Evolutionary conservation across 2,888 invertebrate species (phyloP).

Genomic region (Heliconius aoede): DNA sequence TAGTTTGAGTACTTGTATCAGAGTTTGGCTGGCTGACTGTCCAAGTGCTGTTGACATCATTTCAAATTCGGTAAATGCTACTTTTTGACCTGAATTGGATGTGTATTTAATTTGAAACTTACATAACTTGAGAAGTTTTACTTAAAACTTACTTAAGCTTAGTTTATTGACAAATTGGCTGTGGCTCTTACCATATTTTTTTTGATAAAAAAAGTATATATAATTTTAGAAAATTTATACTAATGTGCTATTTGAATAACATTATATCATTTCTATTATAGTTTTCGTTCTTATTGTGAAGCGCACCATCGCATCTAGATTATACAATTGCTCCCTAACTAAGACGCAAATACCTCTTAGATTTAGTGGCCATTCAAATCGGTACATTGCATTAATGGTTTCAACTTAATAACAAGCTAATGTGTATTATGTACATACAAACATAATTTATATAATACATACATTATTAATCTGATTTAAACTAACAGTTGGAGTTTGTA

Average conservation of each 20-base stretch:
- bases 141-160: not conserved
- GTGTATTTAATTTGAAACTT: not conserved
- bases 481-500: not conserved
- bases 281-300: constrained; percentile 22
- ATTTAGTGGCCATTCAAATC: constrained; percentile 44
- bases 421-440: constrained; percentile 14
- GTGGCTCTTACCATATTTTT: no score
- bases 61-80: constrained; percentile 4
- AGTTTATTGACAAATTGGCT: no score
- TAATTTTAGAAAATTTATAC: no score
- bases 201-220: no score
- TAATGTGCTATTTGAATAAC: not conserved
- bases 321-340: constrained; percentile 44
- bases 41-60: constrained; percentile 16
- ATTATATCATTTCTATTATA: constrained; percentile 11
- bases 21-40: constrained; percentile 9
- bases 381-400: constrained; percentile 33
- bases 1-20: not conserved
- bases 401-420: constrained; percentile 32
- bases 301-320: constrained; percentile 51
- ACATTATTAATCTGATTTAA: not conserved
- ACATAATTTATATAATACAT: not conserved
- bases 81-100: not conserved
- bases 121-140: not conserved
- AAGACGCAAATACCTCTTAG: constrained; percentile 45